Evolutionary conservation across 2,113 vertebrate genomes (phyloP), one percentile per base, ranked within the genome.

Genomic region (Hyperopisus bebe): DNA sequence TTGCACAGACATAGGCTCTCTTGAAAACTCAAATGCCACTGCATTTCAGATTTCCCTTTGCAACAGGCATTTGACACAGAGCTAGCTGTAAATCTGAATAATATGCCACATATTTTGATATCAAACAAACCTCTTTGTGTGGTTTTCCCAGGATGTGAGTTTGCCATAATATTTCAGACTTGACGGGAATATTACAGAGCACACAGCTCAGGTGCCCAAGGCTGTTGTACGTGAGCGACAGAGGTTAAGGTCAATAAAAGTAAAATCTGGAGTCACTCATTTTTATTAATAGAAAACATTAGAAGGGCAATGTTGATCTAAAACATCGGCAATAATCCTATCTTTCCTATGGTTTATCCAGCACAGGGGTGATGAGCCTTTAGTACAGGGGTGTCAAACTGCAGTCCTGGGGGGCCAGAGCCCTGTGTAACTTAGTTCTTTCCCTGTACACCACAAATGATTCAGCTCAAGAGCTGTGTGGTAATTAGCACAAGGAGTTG

Each of bases 121-220:
- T 31, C 48, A 50, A 5, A 42, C 94, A 94, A 88, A 96, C 95
- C 94, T 98, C 98, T 13, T 97, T 97, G 93, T 99, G 98, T 89
- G 95, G 97, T 91, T 97, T 98, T 8, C 98, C 97, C 66, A 99
- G 96, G 55, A 96, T 93, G 80, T 99, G 98, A 0, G 98, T 96
- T 90, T 97, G 96, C 98, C 98, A 99, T 91, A 99, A 94, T 5
- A 98, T 94, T 47, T 99, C 97, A 11, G 94, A 95, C 94, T 98
- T 99, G 0, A 99, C 95, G n/a, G 96, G 94, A 21, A 94, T 92
- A 90, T 95, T 96, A 93, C 98, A 99, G 39, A 99, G 89, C 0
- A 92, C 90, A 74, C 98, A 99, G 53, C 95, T 97, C 77, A 99
- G 94, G 89, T 98, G 97, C 0, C 97, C 98, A 84, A 97, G 92